Evolutionary conservation across 2,888 invertebrate genomes (phyloP).

Genomic region (Clanis bilineata): DNA sequence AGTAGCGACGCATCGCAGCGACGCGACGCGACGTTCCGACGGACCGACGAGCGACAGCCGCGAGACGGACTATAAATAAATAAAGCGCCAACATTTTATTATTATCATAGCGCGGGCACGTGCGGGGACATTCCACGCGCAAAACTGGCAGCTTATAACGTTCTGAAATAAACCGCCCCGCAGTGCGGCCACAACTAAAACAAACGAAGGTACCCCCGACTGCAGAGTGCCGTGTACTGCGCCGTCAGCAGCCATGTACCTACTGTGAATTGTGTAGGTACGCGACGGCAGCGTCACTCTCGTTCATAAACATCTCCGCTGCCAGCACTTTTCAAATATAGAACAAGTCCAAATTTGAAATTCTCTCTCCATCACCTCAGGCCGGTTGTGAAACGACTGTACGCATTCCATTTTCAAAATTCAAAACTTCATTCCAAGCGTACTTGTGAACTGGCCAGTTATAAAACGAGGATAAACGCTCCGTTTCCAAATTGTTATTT

Average conservation of each 20-base stretch:
- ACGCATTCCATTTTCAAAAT: conserved; percentile 12
- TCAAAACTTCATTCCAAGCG: background rate
- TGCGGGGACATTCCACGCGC: conserved; percentile 70
- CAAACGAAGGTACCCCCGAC: conserved; percentile 22
- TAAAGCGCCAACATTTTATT: conserved; percentile 82
- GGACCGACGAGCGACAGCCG: conserved; percentile 80
- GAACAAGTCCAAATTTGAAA: conserved; percentile 6
- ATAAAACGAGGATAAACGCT: conserved; percentile 4
- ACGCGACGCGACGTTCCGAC: background rate
- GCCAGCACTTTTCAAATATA: conserved; percentile 9
- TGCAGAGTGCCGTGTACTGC: background rate
- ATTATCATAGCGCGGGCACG: conserved; percentile 79
- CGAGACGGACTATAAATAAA: conserved; percentile 80
- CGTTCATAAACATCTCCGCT: conserved; percentile 13
- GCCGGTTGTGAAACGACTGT: conserved; percentile 1
- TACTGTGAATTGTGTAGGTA: background rate
- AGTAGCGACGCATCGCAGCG: background rate
- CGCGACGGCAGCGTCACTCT: background rate
- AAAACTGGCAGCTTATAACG: conserved; percentile 62
- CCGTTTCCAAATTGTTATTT: conserved; percentile 6
- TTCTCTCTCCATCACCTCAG: conserved; percentile 3
- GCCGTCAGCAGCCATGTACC: too few relatives aligned
- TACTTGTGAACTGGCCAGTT: background rate
- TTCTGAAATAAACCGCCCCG: conserved; percentile 53
- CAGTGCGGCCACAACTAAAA: conserved; percentile 32